Conservation (phyloP, 1,140 invertebrate genomes). For the Cotesia chilonis region DNA sequence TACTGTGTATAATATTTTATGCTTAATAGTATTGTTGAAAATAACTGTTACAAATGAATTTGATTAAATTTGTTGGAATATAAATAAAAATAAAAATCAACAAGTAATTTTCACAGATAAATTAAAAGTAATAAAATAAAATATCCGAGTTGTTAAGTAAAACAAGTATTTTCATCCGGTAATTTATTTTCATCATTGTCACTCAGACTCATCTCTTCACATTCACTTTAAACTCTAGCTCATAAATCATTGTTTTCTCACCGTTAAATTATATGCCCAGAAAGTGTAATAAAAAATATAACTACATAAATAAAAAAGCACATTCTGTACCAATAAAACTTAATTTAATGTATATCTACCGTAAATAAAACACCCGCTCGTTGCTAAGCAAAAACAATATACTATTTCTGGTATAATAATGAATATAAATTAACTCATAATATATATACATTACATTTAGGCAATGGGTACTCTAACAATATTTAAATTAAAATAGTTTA, state of each 20-base stretch:
- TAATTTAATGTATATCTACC: background rate
- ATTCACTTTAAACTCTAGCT: conserved; percentile 14
- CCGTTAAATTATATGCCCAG: conserved; percentile 13
- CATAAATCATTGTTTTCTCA: conserved; percentile 25
- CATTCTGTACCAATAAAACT: conserved; percentile 12
- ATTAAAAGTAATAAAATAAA: conserved; percentile 8
- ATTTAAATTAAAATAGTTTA: no score
- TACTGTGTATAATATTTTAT: no score
- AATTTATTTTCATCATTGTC: conserved; percentile 16
- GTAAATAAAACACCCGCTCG: background rate
- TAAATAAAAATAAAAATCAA: background rate
- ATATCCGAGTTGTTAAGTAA: background rate
- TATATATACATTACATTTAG: no score
- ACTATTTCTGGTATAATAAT: no score
- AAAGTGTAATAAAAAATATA: background rate
- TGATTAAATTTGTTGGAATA: no score
- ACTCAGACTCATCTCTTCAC: background rate
- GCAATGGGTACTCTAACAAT: no score
- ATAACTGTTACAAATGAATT: no score
- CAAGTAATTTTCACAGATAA: background rate
- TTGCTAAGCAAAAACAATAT: no score
- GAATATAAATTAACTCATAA: no score
- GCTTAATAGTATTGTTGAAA: no score
- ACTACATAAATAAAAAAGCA: background rate
- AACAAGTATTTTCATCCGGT: background rate